Evolutionary conservation across 1,140 invertebrate genomes (phyloP).

Genomic region (Gerris buenoi): DNA sequence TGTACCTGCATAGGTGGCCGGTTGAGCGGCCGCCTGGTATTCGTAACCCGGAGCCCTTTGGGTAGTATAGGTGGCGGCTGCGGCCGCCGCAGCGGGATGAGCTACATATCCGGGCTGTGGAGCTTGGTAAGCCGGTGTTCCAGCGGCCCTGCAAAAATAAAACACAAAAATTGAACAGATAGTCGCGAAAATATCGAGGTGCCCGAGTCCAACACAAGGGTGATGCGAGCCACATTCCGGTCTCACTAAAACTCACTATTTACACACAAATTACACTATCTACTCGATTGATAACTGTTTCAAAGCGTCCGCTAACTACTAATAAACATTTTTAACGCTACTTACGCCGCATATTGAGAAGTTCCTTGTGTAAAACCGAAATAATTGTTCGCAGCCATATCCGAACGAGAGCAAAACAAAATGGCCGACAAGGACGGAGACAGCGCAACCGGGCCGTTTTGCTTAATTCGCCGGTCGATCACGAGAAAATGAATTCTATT

Average conservation of each 20-base stretch:
- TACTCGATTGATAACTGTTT: neutral
- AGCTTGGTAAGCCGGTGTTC: constrained; percentile 57
- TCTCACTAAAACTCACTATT: neutral
- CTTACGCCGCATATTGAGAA: constrained; percentile 59
- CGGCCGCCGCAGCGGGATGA: constrained; percentile 44
- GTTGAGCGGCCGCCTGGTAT: constrained; percentile 47
- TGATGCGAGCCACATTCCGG: neutral
- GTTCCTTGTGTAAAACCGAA: constrained; percentile 80
- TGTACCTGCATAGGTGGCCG: constrained; percentile 33
- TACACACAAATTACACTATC: neutral
- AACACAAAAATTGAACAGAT: neutral
- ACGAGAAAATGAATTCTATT: too few relatives aligned
- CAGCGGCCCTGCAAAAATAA: constrained; percentile 33
- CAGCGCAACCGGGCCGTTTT: neutral
- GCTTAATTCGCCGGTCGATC: neutral
- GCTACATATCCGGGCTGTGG: constrained; percentile 64
- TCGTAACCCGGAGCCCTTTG: constrained; percentile 62
- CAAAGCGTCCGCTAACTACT: neutral
- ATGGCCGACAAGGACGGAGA: constrained; percentile 12
- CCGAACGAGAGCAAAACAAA: constrained; percentile 13
- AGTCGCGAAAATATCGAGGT: neutral
- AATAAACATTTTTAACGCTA: neutral
- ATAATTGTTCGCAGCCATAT: constrained; percentile 82
- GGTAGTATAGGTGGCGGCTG: constrained; percentile 58
- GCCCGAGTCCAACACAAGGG: neutral